A percentile compares a stretch with the other conserved stretches of the same genome.
Evolutionary conservation across 2,797 vertebrate species (phyloP).

Genomic region (Schizothorax lantsangensis): DNA sequence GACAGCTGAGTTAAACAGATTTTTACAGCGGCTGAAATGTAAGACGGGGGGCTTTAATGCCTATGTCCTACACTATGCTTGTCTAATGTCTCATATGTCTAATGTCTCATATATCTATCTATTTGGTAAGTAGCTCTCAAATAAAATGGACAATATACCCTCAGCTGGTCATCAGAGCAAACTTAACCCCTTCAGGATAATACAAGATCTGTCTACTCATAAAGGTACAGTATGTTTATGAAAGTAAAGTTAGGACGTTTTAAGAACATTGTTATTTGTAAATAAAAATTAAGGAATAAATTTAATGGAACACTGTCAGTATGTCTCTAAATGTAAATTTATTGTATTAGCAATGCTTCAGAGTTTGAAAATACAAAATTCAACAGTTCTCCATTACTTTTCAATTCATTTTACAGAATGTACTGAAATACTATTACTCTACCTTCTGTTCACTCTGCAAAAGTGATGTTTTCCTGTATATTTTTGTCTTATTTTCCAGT

Average conservation of each 20-base stretch:
- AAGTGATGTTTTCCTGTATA: not conserved
- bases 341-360: no score
- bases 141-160: not conserved
- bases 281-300: no score
- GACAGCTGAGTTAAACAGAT: slow-evolving; percentile 11
- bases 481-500: not conserved
- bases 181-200: not conserved
- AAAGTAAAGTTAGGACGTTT: no score
- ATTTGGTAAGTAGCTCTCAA: not conserved
- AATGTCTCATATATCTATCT: not conserved
- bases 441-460: not conserved
- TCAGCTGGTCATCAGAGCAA: not conserved
- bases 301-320: no score
- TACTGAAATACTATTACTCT: not conserved
- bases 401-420: not conserved
- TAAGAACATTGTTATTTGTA: no score
- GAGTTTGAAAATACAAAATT: no score
- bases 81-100: not conserved
- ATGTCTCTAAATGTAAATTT: no score
- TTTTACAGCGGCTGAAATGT: not conserved
- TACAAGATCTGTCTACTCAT: not conserved
- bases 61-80: not conserved
- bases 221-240: no score
- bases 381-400: not conserved
- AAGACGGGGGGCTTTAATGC: not conserved